Evolutionary conservation across 2,888 invertebrate species (phyloP), one percentile per base, ranked within the genome.

Genomic region (Falcaria lacertinaria): DNA sequence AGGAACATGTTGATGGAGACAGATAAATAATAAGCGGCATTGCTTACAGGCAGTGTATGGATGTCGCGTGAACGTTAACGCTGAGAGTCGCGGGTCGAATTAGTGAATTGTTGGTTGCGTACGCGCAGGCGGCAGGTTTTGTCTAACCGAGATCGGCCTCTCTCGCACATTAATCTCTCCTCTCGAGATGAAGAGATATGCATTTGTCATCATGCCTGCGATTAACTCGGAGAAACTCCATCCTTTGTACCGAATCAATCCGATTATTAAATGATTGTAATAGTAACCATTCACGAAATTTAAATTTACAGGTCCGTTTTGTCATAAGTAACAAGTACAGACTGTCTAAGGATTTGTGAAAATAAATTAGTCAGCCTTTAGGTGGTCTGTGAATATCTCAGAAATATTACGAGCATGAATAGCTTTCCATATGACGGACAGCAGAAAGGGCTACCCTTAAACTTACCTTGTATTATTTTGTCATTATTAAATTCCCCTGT

Each of bases 401-500:
- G 72, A 87, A 87, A 83, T 86, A 88, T 87, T 82, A 84, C 73
- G 76, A 80, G 80, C 81, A 83, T 84, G 84, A 83, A 87, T 86
- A 84, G 87, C 79, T 73, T 64, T 73, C 83, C 78, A 73, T 86
- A 88, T 89, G 89, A 89, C 74, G 78, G 89, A 89, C 89, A 89
- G 88, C 83, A 87, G 80, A 89, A 89, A 89, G 89, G 88, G 73
- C 74, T 75, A 79, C 81, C 80, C 82, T 85, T 85, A 84, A 79
- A 83, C 75, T 82, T 83, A 75, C 79, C 84, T 84, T 82, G 88
- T 87, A 89, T 89, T 89, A 89, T 89, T 89, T 89, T 89, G 89
- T 89, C 88, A 89, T 89, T 88, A 89, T 89, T 89, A 89, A 89
- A 89, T 89, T 89, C 89, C 76, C 69, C 78, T 86, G 89, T 89